phyloP scores from a whole-genome alignment of 1,140 invertebrate species.

The Drosophila funebris region DNA sequence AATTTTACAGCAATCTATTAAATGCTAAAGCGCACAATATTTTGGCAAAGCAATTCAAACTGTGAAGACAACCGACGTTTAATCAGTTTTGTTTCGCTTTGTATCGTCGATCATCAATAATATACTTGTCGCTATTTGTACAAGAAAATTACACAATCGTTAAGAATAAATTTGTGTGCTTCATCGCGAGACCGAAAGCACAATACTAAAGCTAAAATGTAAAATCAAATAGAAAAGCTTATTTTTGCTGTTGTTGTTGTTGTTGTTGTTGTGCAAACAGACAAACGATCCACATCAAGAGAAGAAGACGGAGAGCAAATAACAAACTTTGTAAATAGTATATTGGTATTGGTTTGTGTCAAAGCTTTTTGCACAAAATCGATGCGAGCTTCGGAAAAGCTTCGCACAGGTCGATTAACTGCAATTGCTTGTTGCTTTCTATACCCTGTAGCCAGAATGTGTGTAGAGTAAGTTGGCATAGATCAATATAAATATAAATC shows the following conservation, averaged over 20 bases:
- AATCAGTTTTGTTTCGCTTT: neutral
- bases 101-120: slow-evolving; percentile 7
- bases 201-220: slow-evolving; percentile 32
- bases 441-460: slow-evolving; percentile 1
- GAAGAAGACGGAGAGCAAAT: neutral
- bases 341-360: slow-evolving; percentile 12
- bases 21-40: neutral
- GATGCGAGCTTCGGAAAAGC: neutral
- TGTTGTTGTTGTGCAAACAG: neutral
- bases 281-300: neutral
- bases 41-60: neutral
- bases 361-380: neutral
- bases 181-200: slow-evolving; percentile 22
- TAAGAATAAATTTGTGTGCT: slow-evolving; percentile 29
- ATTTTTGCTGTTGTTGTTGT: neutral
- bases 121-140: slow-evolving; percentile 17
- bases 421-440: neutral
- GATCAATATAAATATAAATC: neutral
- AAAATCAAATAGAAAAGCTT: slow-evolving; percentile 29
- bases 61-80: neutral
- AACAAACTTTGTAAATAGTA: neutral
- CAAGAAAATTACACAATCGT: slow-evolving; percentile 33
- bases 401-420: neutral
- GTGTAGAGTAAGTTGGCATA: neutral
- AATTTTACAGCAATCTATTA: slow-evolving; percentile 1